phyloP scores from a whole-genome alignment of 92 coral and sea anemone species.

The Palythoa caribaeorum region DNA sequence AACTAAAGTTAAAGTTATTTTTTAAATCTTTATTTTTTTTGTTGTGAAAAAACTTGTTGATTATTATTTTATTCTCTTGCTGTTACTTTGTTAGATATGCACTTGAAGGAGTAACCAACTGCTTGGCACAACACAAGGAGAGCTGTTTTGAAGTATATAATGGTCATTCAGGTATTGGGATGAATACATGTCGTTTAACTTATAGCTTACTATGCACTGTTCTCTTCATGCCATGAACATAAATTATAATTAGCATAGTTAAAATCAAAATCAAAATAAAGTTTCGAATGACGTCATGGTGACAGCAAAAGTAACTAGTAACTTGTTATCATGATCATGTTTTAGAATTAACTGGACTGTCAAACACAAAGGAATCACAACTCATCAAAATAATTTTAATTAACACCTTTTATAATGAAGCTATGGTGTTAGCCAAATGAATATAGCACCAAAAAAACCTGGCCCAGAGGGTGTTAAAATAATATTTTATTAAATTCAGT shows the following conservation, averaged over 20 bases:
- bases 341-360: too few species aligned
- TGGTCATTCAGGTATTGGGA: constrained; percentile 68
- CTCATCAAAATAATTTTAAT: too few species aligned
- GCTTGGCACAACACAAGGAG: constrained; percentile 62
- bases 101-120: constrained; percentile 60
- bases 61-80: background rate
- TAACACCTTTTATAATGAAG: too few species aligned
- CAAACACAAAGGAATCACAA: too few species aligned
- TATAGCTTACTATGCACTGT: background rate
- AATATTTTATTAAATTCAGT: background rate
- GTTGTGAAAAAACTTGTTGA: background rate
- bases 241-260: background rate
- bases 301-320: too few species aligned
- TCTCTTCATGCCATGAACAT: background rate
- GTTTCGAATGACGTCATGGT: too few species aligned
- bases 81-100: constrained; percentile 43
- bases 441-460: too few species aligned
- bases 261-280: background rate
- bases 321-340: too few species aligned
- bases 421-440: too few species aligned
- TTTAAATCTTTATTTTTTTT: background rate
- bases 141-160: constrained; percentile 76
- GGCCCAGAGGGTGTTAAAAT: too few species aligned
- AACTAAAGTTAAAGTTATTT: too few species aligned
- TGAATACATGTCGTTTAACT: background rate